These are phyloP conservation scores for Procambarus virginalis DNA, from an alignment of 1,140 invertebrate species.

Conservation along the genomic window DNA sequence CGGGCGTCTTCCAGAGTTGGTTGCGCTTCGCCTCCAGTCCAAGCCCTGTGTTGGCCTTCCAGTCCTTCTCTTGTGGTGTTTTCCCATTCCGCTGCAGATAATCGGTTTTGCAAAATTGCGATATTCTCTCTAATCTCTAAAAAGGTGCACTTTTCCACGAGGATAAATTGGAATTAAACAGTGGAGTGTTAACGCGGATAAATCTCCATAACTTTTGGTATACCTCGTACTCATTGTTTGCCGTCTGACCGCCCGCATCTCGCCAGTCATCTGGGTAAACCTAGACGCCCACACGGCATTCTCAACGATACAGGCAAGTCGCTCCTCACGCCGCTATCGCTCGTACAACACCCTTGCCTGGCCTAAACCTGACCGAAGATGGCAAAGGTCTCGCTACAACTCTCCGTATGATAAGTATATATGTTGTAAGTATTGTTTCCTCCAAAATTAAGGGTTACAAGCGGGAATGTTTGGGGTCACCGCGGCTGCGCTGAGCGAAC, in stretches of 20 bases:
- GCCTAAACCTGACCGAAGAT: not conserved
- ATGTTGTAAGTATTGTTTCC: not conserved
- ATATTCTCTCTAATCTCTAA: not conserved
- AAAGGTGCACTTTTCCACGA: not conserved
- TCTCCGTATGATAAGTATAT: not conserved
- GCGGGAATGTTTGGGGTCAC: too few species aligned
- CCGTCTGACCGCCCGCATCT: conserved; percentile 53
- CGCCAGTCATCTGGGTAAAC: conserved; percentile 58
- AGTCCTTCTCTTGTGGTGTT: not conserved
- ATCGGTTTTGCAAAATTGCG: not conserved
- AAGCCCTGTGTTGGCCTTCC: not conserved
- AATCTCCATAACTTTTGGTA: conserved; percentile 37
- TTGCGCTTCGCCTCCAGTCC: conserved; percentile 8
- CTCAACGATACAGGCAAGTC: conserved; percentile 48
- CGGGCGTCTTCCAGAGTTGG: not conserved
- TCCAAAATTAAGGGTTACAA: not conserved
- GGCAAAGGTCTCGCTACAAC: not conserved
- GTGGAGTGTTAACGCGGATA: not conserved
- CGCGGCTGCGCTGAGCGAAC: not conserved
- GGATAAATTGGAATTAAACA: not conserved
- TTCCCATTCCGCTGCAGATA: not conserved
- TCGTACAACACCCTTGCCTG: not conserved
- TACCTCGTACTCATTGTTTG: conserved; percentile 51
- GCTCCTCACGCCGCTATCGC: not conserved
- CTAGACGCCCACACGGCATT: conserved; percentile 38